Conservation (phyloP, 2,113 vertebrate genomes). For the Nanger granti region DNA sequence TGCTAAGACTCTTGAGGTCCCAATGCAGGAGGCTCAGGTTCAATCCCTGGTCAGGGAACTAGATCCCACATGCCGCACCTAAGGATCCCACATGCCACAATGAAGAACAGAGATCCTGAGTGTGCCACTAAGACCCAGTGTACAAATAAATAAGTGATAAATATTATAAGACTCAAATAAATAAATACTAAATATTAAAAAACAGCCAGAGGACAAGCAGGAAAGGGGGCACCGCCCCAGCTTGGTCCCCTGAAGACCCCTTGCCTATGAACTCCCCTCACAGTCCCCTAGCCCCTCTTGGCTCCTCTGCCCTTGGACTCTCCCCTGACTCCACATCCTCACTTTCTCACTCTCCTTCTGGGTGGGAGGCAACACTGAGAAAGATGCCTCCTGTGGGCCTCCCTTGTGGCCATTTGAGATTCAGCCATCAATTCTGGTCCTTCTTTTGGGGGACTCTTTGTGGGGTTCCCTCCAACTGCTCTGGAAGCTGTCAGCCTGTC, state of each 20-base stretch:
- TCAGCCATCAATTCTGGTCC: not conserved
- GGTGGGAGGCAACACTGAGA: not conserved
- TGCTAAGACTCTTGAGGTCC: not conserved
- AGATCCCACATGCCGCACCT: not conserved
- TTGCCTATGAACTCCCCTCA: fast-evolving
- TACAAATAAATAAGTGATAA: not conserved
- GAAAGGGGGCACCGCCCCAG: not conserved
- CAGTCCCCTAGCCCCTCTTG: not conserved
- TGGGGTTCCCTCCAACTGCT: not conserved
- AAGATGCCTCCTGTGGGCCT: not conserved
- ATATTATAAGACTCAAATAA: not conserved
- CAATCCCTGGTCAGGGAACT: not conserved
- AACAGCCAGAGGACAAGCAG: not conserved
- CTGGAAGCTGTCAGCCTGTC: not conserved
- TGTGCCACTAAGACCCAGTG: not conserved
- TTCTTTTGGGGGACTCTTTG: not conserved
- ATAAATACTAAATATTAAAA: not conserved
- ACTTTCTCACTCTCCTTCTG: not conserved
- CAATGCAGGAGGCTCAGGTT: not conserved
- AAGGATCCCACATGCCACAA: not conserved
- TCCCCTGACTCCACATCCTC: fast-evolving
- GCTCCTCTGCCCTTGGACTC: not conserved
- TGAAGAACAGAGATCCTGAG: not conserved
- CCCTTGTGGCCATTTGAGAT: not conserved
- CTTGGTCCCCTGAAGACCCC: not conserved